Conservation (phyloP, 2,888 invertebrate genomes). For the Hydrotaea diabolus region DNA sequence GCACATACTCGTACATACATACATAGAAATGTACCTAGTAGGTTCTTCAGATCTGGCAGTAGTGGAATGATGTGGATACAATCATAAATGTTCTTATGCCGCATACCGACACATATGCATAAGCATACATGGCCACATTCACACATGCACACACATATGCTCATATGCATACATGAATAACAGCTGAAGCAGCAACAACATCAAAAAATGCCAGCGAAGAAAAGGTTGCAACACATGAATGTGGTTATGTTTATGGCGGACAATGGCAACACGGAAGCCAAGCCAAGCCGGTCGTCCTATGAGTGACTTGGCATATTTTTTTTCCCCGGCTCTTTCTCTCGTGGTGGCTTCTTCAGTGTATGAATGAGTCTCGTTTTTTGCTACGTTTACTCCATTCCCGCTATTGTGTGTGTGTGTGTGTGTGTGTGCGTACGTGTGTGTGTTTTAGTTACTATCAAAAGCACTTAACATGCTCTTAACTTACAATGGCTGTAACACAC, state of each 20-base stretch:
- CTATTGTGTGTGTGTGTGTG: constrained; percentile 24
- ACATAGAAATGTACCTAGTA: neutral
- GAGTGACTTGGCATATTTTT: constrained; percentile 61
- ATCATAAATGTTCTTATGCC: neutral
- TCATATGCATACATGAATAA: constrained; percentile 39
- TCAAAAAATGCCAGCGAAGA: neutral
- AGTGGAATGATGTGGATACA: constrained; percentile 31
- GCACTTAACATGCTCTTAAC: constrained; percentile 65
- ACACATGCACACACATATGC: constrained; percentile 19
- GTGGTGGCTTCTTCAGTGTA: constrained; percentile 19
- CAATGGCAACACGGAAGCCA: constrained; percentile 62
- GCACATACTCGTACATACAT: neutral
- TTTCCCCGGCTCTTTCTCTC: constrained; percentile 22
- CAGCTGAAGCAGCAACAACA: neutral
- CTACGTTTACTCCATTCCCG: constrained; percentile 7
- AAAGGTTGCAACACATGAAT: neutral
- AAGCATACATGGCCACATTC: neutral
- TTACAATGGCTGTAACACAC: constrained; percentile 61
- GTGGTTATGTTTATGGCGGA: constrained; percentile 60
- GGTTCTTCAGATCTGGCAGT: neutral
- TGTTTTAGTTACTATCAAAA: constrained; percentile 65
- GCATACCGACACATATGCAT: neutral
- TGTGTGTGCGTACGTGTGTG: neutral
- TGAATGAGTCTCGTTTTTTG: constrained; percentile 38
- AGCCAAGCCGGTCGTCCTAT: constrained; percentile 30